Base-by-base conservation (phyloP, 2,888 invertebrate genomes). In the Agrenia bidenticulata region DNA sequence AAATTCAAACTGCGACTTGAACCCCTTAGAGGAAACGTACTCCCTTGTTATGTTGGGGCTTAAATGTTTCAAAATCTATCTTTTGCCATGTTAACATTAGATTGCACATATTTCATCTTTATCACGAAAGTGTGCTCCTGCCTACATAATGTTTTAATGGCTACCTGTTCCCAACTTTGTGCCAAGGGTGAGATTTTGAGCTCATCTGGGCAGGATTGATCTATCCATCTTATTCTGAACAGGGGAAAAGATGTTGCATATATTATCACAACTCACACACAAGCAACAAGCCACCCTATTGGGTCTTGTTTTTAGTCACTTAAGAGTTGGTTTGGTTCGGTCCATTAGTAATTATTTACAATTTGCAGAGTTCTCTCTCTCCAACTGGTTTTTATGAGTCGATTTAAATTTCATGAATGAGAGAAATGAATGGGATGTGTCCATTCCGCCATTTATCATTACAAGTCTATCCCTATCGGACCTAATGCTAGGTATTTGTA, bases 331-430 rank as follows among this genome's bases (percentile, higher is more conserved):
- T 11, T 32, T 32, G 32, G 32, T 4, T 32, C 32, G 61, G 53
- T 53, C 61, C 61, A 61, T 61, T 61, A 53, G 61, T 42, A 61
- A 61, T 61, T 61, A 61, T 61, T 61, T 61, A 61, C 54, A 61
- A 54, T 54, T 61, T 54, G 54, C 61, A 61, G 54, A 61, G 41
- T 41, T 4, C 32, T 11, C 32, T 32, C 62, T 58, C 57, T 27
- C 61, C 42, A 61, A 66, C 66, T 66, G 66, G 66, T 66, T 66
- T 32, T 66, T 66, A 55, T 62, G 61, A 58, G 58, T 57, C 37
- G 62, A 63, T 63, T 55, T 59, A 49, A 32, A 63, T 66, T 66
- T 66, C 62, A 49, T 66, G 63, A 66, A 66, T 66, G 66, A 60
- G 41, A 32, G 32, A 32, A 32, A 32, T 32, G 32, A 32, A 32